phyloP scores from a whole-genome alignment of 2,797 vertebrate species.

The Thaleichthys pacificus region DNA sequence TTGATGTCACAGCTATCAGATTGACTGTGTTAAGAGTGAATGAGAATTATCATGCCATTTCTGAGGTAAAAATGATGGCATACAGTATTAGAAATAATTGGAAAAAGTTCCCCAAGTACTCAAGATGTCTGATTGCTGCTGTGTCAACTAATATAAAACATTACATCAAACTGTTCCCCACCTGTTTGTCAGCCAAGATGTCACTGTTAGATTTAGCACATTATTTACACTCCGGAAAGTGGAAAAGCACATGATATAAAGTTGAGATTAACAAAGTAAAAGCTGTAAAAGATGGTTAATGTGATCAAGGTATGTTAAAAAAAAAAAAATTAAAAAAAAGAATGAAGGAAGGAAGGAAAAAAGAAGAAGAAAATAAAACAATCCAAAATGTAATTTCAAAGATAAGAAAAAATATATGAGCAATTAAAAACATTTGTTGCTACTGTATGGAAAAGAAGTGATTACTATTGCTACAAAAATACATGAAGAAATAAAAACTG shows the following conservation, averaged over 20 bases:
- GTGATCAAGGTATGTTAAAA: background rate
- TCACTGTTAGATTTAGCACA: constrained; percentile 58
- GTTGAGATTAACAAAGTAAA: background rate
- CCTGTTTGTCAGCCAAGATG: constrained; percentile 58
- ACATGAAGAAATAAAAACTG: constrained; percentile 49
- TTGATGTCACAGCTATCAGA: constrained; percentile 55
- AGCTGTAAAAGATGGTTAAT: too few species aligned
- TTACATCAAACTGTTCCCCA: constrained; percentile 55
- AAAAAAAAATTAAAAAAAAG: background rate
- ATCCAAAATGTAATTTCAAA: constrained; percentile 26
- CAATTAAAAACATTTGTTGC: too few species aligned
- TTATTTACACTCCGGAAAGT: constrained; percentile 25
- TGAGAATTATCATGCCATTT: constrained; percentile 56
- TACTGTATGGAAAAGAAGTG: constrained; percentile 23
- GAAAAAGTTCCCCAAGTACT: constrained; percentile 64
- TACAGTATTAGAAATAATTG: constrained; percentile 59
- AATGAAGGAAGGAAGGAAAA: too few species aligned
- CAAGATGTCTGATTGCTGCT: constrained; percentile 60
- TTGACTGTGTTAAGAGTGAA: constrained; percentile 51
- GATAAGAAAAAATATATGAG: constrained; percentile 6
- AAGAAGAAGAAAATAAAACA: too few species aligned
- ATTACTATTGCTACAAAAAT: background rate
- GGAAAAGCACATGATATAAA: constrained; percentile 35
- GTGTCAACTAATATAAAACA: constrained; percentile 64
- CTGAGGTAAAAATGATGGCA: constrained; percentile 43